phyloP scores from a whole-genome alignment of 1,140 invertebrate genomes.

The Dendroctonus ponderosae region DNA sequence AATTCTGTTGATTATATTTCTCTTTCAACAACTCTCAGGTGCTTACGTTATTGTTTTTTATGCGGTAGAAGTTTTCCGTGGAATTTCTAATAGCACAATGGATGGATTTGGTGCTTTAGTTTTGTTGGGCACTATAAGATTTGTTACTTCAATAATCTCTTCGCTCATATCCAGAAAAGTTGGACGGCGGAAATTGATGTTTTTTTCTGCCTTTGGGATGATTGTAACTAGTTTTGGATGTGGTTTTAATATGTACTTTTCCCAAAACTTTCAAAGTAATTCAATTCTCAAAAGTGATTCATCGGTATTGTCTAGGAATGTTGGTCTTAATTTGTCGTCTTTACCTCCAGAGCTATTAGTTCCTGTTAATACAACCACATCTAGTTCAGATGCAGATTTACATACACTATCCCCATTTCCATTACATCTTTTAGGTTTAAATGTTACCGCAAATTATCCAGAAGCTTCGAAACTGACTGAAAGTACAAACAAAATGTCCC shows the following conservation, averaged over 20 bases:
- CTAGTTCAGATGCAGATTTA: background rate
- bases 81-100: constrained; percentile 51
- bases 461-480: background rate
- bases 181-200: constrained; percentile 54
- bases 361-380: background rate
- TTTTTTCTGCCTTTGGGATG: constrained; percentile 59
- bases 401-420: background rate
- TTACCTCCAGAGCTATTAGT: no score
- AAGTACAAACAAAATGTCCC: constrained; percentile 46
- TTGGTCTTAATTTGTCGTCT: no score
- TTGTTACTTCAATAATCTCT: constrained; percentile 55
- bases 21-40: constrained; percentile 61
- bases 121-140: constrained; percentile 55
- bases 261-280: background rate
- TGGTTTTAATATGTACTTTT: constrained; percentile 52
- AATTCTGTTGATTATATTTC: constrained; percentile 55
- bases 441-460: background rate
- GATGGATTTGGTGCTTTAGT: constrained; percentile 55
- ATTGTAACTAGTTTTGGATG: constrained; percentile 55
- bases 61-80: constrained; percentile 59
- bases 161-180: constrained; percentile 55
- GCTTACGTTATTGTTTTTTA: constrained; percentile 70
- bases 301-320: no score
- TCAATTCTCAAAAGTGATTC: no score
- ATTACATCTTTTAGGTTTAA: background rate